These are phyloP conservation scores for Microtus oregoni DNA, from an alignment of 2,113 vertebrate genomes.

Conservation along the genomic window DNA sequence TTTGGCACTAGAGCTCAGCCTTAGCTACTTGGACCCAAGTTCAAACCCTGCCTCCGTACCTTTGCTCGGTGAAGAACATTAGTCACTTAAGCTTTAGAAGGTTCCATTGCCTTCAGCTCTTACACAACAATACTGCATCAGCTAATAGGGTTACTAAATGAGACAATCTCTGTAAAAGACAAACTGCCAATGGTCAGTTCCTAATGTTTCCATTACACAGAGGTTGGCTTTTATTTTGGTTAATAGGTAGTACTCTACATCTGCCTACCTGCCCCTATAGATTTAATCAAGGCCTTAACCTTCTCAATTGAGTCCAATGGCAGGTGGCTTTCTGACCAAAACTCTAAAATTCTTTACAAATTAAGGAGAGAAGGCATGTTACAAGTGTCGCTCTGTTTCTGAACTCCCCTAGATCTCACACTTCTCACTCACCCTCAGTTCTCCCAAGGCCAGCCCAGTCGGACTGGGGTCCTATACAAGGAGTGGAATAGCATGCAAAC, in stretches of 20 bases:
- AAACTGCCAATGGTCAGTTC: not conserved
- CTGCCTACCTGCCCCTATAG: not conserved
- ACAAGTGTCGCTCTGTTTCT: not conserved
- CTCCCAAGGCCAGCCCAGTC: not conserved
- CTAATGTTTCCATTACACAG: not conserved
- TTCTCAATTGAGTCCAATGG: not conserved
- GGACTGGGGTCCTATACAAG: not conserved
- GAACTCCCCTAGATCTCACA: not conserved
- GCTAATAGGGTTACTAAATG: not conserved
- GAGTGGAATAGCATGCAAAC: not conserved
- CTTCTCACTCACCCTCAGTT: not conserved
- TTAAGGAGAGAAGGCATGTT: not conserved
- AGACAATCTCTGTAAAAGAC: not conserved
- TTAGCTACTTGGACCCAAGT: not conserved
- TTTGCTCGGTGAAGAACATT: not conserved
- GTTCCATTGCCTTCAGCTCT: not conserved
- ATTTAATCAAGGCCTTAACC: not conserved
- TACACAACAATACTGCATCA: not conserved
- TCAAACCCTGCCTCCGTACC: not conserved
- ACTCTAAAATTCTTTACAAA: not conserved
- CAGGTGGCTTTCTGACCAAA: constrained; percentile 1
- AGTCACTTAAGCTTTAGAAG: not conserved
- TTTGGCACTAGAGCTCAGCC: not conserved
- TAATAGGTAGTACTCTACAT: not conserved
- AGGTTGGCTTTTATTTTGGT: not conserved